Evolutionary conservation across 2,888 invertebrate genomes (phyloP), one percentile per base, ranked within the genome.

Genomic region (Tethea ocularis): DNA sequence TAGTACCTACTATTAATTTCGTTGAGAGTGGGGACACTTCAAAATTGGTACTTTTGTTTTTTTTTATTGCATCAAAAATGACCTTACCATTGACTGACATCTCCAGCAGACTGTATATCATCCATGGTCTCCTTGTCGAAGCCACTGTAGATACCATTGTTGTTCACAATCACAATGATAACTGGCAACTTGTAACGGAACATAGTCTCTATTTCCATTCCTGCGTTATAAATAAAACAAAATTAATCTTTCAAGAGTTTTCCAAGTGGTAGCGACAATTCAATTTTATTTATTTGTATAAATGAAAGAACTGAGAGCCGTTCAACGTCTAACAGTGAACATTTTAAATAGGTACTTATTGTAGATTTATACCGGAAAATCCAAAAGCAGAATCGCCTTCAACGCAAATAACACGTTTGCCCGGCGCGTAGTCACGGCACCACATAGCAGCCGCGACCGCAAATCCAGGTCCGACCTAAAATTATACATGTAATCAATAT

Each of bases 301-400:
- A n/a, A n/a, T n/a, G n/a, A n/a, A n/a, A n/a, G n/a, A n/a, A n/a
- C n/a, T n/a, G n/a, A n/a, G n/a, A n/a, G n/a, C n/a, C n/a, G n/a
- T n/a, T n/a, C n/a, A n/a, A n/a, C n/a, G n/a, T n/a, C n/a, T n/a
- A n/a, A n/a, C n/a, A n/a, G n/a, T n/a, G n/a, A n/a, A n/a, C n/a
- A n/a, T n/a, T n/a, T n/a, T n/a, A n/a, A n/a, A n/a, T 51, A 1
- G 23, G 22, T 51, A 23, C 15, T 51, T 51, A 22, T 23, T 2
- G 13, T 29, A 29, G 8, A 29, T 13, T 13, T 26, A 29, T 95
- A 78, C 98, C 99, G 26, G 98, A 98, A 92, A 99, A 99, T 2
- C 99, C 99, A 88, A 99, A 99, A 0, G 99, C 99, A 51, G 98
- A 98, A 84, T 99, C 99, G 0, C 99, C 99, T 90, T 99, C 98